Evolutionary conservation across 1,140 invertebrate genomes (phyloP).

Genomic region (Trissolcus basalis): DNA sequence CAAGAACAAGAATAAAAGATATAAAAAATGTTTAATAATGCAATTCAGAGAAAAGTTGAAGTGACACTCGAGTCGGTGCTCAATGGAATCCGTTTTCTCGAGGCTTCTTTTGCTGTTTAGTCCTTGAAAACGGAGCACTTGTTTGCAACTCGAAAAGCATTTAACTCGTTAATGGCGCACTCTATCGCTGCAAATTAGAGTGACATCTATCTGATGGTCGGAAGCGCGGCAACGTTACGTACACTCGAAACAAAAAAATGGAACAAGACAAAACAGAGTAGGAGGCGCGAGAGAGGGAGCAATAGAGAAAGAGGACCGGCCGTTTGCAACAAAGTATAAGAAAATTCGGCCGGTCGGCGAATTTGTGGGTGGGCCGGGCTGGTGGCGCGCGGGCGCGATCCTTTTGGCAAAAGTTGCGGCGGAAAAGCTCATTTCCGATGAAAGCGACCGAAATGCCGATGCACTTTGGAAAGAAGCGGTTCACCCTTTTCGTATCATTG

Average conservation of each 20-base stretch:
- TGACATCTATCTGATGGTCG: slow-evolving; percentile 41
- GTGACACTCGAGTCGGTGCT: slow-evolving; percentile 36
- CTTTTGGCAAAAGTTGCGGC: slow-evolving; percentile 24
- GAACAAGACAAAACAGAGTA: background rate
- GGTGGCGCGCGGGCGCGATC: slow-evolving; percentile 9
- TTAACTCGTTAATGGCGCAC: slow-evolving; percentile 52
- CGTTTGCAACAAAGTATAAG: too few species aligned
- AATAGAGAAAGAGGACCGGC: too few species aligned
- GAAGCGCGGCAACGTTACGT: slow-evolving; percentile 29
- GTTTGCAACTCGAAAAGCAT: slow-evolving; percentile 52
- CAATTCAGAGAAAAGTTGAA: slow-evolving; percentile 50
- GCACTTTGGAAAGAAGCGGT: slow-evolving; percentile 51
- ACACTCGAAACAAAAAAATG: background rate
- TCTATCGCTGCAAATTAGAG: slow-evolving; percentile 44
- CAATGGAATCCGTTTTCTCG: slow-evolving; percentile 29
- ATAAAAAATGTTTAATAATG: slow-evolving; percentile 51
- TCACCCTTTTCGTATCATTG: slow-evolving; percentile 57
- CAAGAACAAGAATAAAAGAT: background rate
- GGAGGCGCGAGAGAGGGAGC: too few species aligned
- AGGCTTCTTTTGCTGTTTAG: slow-evolving; percentile 46
- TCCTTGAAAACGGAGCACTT: slow-evolving; percentile 41
- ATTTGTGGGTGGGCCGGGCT: background rate
- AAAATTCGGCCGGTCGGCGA: too few species aligned
- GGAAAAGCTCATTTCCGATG: slow-evolving; percentile 32
- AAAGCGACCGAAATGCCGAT: slow-evolving; percentile 38